Evolutionary conservation across 2,888 invertebrate genomes (phyloP).

Genomic region (Conistra vaccinii): DNA sequence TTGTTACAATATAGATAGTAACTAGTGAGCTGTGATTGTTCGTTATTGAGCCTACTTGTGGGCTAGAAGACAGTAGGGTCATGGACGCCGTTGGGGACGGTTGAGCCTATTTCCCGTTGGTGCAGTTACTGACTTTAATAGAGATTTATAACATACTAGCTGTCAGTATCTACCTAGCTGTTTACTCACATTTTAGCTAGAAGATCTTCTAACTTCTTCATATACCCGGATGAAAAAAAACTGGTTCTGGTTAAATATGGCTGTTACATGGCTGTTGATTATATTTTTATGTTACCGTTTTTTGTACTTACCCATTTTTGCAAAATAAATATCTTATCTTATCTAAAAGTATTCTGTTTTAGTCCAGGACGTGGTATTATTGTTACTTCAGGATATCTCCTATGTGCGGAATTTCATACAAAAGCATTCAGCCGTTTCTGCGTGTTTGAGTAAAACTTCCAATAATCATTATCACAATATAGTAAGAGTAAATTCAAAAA

Average conservation of each 20-base stretch:
- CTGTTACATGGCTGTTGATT: too few relatives aligned
- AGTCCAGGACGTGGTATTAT: not conserved
- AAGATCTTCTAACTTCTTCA: not conserved
- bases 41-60: conserved; percentile 39
- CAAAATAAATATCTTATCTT: too few relatives aligned
- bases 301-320: too few relatives aligned
- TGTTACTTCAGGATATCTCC: not conserved
- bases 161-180: not conserved
- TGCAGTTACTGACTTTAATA: conserved; percentile 11
- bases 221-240: not conserved
- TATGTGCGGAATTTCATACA: not conserved
- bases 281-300: too few relatives aligned
- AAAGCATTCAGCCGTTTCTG: not conserved
- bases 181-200: not conserved
- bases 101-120: not conserved
- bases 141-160: conserved; percentile 3
- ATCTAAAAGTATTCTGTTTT: not conserved
- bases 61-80: conserved; percentile 33
- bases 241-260: too few relatives aligned
- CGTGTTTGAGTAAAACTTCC: not conserved
- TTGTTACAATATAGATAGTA: conserved; percentile 73
- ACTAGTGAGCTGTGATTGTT: conserved; percentile 74
- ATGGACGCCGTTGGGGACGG: conserved; percentile 12
- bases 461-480: not conserved
- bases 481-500: not conserved